A percentile compares a stretch with the other conserved stretches of the same genome.
Conservation (phyloP, 2,888 invertebrate species). For the Ophraella communa region DNA sequence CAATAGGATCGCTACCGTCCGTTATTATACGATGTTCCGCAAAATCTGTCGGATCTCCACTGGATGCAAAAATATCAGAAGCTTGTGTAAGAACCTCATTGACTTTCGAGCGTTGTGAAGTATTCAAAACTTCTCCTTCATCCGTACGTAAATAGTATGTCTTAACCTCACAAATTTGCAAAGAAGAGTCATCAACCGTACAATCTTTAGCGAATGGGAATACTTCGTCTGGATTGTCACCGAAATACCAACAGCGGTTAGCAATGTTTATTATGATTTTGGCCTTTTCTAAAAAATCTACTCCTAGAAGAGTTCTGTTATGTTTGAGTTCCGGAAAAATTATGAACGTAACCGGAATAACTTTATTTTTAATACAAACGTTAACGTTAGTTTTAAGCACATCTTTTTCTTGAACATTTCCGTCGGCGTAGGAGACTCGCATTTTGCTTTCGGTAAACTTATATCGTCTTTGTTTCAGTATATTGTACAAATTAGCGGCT, state of each 20-base stretch:
- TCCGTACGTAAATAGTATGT: no score
- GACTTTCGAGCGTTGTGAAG: not conserved
- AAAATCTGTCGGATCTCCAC: not conserved
- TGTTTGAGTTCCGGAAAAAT: constrained; percentile 3
- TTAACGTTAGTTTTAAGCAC: no score
- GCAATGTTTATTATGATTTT: not conserved
- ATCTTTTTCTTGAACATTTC: no score
- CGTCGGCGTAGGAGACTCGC: no score
- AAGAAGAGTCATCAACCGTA: no score
- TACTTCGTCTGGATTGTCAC: not conserved
- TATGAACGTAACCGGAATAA: not conserved
- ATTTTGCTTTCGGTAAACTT: no score
- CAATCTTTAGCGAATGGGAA: not conserved
- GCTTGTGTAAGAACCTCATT: not conserved
- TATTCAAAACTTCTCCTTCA: constrained; percentile 2
- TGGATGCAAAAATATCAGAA: not conserved
- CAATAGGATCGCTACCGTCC: not conserved
- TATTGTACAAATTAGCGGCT: not conserved
- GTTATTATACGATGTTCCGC: not conserved
- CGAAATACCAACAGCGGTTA: not conserved
- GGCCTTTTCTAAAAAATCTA: not conserved
- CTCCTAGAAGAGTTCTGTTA: constrained; percentile 4
- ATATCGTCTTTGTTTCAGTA: no score
- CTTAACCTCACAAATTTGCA: no score
- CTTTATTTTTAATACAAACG: no score